phyloP scores from a whole-genome alignment of 2,797 vertebrate species.

The Australoheros facetus region DNA sequence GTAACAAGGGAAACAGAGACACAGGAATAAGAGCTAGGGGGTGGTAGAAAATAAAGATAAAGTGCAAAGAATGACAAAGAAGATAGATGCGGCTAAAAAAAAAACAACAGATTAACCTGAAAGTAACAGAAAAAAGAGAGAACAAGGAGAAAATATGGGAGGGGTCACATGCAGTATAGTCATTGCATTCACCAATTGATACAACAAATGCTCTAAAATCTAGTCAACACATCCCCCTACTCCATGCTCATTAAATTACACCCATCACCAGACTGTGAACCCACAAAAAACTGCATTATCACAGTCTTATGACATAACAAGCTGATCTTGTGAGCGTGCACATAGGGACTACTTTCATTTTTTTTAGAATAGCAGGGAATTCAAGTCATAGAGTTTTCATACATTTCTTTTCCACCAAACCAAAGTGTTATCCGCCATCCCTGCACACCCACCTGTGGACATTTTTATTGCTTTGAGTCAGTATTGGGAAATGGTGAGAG shows the following conservation, averaged over 20 bases:
- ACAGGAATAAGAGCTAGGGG: not conserved
- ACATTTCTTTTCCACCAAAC: not conserved
- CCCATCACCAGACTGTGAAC: slow-evolving; percentile 21
- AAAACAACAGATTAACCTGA: not conserved
- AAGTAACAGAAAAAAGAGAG: slow-evolving; percentile 2
- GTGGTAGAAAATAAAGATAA: slow-evolving; percentile 3
- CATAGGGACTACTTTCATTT: slow-evolving; percentile 26
- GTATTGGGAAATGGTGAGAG: slow-evolving; percentile 21
- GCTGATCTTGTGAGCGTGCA: slow-evolving; percentile 17
- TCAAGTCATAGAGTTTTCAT: not conserved
- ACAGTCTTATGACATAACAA: slow-evolving; percentile 10
- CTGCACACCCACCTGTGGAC: slow-evolving; percentile 30
- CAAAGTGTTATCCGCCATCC: slow-evolving; percentile 16
- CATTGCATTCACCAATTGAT: slow-evolving; percentile 20
- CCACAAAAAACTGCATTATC: not conserved
- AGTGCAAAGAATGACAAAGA: not conserved
- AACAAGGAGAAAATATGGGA: not conserved
- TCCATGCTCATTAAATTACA: slow-evolving; percentile 6
- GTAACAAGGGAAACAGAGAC: slow-evolving; percentile 16
- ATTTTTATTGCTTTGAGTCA: slow-evolving; percentile 42
- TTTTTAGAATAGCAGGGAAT: slow-evolving; percentile 26
- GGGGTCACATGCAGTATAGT: slow-evolving; percentile 21
- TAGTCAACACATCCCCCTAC: slow-evolving; percentile 8
- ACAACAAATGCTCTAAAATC: slow-evolving; percentile 40
- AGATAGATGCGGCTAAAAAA: not conserved